These are phyloP conservation scores for Zophobas morio DNA, from an alignment of 1,140 invertebrate genomes.

Conservation along the genomic window DNA sequence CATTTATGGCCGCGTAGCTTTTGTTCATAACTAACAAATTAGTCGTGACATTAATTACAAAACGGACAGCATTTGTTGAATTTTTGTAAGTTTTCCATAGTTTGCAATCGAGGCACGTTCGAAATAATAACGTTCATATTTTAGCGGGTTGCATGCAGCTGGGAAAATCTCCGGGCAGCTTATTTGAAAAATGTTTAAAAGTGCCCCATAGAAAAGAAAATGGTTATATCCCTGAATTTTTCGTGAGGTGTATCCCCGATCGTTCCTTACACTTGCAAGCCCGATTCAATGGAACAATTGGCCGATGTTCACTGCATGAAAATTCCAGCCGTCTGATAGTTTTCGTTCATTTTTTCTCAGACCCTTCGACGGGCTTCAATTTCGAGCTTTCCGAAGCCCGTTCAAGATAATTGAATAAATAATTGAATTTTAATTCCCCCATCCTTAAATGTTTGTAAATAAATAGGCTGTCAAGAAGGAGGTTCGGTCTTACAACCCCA, in stretches of 20 bases:
- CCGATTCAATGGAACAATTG: slow-evolving; percentile 17
- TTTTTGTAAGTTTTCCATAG: slow-evolving; percentile 16
- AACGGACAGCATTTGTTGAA: background rate
- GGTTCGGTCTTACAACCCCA: slow-evolving; percentile 29
- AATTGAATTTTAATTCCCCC: slow-evolving; percentile 50
- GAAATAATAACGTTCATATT: slow-evolving; percentile 12
- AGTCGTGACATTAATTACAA: slow-evolving; percentile 4
- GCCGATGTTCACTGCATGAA: background rate
- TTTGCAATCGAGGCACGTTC: slow-evolving; percentile 28
- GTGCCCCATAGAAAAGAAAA: slow-evolving; percentile 4
- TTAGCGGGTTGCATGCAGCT: background rate
- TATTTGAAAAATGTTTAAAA: slow-evolving; percentile 21
- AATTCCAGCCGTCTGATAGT: slow-evolving; percentile 12
- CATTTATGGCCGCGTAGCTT: slow-evolving; percentile 3
- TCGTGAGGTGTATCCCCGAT: background rate
- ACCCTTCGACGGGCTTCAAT: background rate
- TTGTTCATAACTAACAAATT: slow-evolving; percentile 2
- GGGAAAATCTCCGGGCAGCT: slow-evolving; percentile 23
- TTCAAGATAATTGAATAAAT: slow-evolving; percentile 44
- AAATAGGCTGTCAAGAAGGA: slow-evolving; percentile 48
- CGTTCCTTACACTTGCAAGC: slow-evolving; percentile 17
- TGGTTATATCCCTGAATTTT: slow-evolving; percentile 9
- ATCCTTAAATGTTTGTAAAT: slow-evolving; percentile 28
- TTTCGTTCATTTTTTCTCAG: background rate
- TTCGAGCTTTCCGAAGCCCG: background rate